These are phyloP conservation scores for Eupithecia vulgata DNA, from an alignment of 2,888 invertebrate genomes.

Conservation along the genomic window DNA sequence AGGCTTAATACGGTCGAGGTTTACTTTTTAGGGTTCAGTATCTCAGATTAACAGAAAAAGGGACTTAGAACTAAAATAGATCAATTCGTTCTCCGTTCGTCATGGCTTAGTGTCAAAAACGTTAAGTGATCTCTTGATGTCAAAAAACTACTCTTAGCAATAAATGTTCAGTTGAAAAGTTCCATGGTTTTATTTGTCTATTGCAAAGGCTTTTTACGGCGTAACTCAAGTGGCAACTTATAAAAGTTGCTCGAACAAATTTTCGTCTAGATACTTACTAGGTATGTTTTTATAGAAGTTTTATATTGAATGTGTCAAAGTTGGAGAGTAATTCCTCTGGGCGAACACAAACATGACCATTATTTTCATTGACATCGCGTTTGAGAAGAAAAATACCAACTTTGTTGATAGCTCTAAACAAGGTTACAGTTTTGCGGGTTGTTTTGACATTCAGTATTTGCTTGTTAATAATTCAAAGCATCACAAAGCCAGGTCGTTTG, in stretches of 20 bases:
- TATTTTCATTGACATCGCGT: constrained; percentile 55
- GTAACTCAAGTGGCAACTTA: constrained; percentile 33
- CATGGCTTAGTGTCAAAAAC: not conserved
- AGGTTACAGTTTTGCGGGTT: constrained; percentile 20
- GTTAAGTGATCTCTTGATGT: not conserved
- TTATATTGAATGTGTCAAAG: constrained; percentile 57
- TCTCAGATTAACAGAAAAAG: not conserved
- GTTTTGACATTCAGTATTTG: constrained; percentile 21
- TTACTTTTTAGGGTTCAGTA: not conserved
- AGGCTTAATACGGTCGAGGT: constrained; percentile 9
- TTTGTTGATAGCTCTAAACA: constrained; percentile 53
- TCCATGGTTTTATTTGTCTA: constrained; percentile 30
- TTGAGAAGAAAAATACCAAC: constrained; percentile 59
- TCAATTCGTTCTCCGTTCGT: not conserved
- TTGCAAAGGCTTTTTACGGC: constrained; percentile 34
- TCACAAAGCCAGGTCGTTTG: constrained; percentile 14
- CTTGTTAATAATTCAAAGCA: constrained; percentile 26
- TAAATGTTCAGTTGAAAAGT: constrained; percentile 21
- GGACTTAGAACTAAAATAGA: not conserved
- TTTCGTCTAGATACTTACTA: constrained; percentile 35
- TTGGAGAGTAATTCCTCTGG: constrained; percentile 59
- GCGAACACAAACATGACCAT: constrained; percentile 66
- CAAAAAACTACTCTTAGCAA: not conserved
- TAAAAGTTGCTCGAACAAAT: constrained; percentile 40
- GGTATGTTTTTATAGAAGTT: constrained; percentile 53